Conservation (phyloP, 2,113 vertebrate species). For the Thunnus thynnus region DNA sequence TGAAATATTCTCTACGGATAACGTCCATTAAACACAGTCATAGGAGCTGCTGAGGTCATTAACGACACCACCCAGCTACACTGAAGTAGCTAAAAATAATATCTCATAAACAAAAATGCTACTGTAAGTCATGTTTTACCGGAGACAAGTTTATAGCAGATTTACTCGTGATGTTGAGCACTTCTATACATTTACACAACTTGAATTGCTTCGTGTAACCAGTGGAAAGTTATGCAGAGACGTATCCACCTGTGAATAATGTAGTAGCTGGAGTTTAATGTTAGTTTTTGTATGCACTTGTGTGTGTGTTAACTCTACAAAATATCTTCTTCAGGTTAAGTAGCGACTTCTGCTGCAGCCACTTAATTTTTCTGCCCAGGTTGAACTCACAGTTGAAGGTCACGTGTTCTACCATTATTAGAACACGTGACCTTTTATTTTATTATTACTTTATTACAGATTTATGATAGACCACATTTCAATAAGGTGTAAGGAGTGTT, state of each 20-base stretch:
- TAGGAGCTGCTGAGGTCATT: slow-evolving; percentile 22
- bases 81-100: neutral
- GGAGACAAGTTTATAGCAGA: neutral
- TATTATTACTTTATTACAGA: too few species aligned
- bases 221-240: neutral
- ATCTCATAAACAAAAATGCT: neutral
- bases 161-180: neutral
- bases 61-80: neutral
- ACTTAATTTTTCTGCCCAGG: too few species aligned
- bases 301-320: too few species aligned
- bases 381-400: too few species aligned
- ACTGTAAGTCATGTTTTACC: neutral
- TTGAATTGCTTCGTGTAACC: neutral
- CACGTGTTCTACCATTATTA: too few species aligned
- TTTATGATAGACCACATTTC: too few species aligned
- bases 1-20: slow-evolving; percentile 89
- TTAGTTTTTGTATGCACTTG: too few species aligned
- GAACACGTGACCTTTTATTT: too few species aligned
- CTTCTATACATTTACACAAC: neutral
- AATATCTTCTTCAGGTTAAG: too few species aligned
- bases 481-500: too few species aligned
- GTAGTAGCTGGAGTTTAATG: too few species aligned
- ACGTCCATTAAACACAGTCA: slow-evolving; percentile 87
- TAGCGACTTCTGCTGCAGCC: too few species aligned
- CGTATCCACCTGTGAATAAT: neutral